These are phyloP conservation scores for Colletes latitarsis DNA, from an alignment of 1,140 invertebrate genomes.

Conservation along the genomic window DNA sequence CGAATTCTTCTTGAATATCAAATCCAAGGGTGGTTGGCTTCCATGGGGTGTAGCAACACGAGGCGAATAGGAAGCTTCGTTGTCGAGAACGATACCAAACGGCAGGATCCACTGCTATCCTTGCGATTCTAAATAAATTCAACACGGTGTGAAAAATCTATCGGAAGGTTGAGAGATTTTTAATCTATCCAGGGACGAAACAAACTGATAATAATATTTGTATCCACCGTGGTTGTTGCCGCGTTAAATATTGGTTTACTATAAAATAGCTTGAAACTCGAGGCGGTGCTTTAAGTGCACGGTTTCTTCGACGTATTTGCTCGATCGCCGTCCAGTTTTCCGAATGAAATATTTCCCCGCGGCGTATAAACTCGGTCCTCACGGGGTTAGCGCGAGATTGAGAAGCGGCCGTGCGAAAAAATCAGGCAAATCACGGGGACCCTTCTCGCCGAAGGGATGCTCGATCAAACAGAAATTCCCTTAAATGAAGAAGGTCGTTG, in stretches of 20 bases:
- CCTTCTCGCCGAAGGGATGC: slow-evolving; percentile 61
- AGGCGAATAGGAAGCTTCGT: slow-evolving; percentile 9
- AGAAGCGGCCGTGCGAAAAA: slow-evolving; percentile 69
- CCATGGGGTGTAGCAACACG: background rate
- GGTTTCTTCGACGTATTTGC: background rate
- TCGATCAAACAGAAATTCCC: slow-evolving; percentile 66
- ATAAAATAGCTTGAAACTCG: too few species aligned
- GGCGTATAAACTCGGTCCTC: slow-evolving; percentile 39
- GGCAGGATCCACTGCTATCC: background rate
- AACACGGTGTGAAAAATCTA: too few species aligned
- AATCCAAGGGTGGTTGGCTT: slow-evolving; percentile 31
- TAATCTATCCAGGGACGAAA: too few species aligned
- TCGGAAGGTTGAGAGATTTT: too few species aligned
- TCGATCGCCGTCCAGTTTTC: slow-evolving; percentile 14
- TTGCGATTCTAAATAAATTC: too few species aligned
- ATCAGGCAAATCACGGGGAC: slow-evolving; percentile 66
- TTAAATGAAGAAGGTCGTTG: slow-evolving; percentile 57
- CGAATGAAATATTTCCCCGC: slow-evolving; percentile 22
- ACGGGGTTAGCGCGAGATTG: slow-evolving; percentile 55
- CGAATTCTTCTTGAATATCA: slow-evolving; percentile 66
- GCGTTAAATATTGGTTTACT: too few species aligned
- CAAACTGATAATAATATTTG: too few species aligned
- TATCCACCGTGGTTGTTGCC: too few species aligned
- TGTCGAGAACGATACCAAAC: background rate
- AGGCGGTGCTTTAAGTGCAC: too few species aligned